These are phyloP conservation scores for Lagopus muta DNA, from an alignment of 2,113 vertebrate species.

Conservation along the genomic window DNA sequence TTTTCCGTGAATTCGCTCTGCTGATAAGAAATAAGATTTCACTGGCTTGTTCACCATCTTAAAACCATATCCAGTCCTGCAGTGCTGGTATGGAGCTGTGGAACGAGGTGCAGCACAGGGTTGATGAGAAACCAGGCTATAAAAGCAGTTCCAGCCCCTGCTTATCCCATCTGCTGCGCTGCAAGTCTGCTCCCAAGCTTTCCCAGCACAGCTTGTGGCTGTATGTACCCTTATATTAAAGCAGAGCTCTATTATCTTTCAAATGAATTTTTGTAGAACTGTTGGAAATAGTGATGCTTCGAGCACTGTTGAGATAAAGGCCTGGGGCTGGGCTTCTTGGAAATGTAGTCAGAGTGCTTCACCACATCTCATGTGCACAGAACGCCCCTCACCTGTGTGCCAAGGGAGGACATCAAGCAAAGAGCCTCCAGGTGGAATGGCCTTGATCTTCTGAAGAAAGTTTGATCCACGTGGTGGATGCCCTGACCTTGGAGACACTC, in stretches of 20 bases:
- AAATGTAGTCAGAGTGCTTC: background rate
- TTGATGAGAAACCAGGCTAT: background rate
- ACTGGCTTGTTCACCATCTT: background rate
- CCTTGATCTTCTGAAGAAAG: background rate
- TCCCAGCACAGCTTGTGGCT: background rate
- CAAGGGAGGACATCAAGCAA: background rate
- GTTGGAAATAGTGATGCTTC: background rate
- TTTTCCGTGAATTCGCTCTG: background rate
- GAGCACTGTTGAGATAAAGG: conserved; percentile 16
- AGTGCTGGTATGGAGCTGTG: background rate
- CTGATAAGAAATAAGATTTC: background rate
- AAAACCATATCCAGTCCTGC: background rate
- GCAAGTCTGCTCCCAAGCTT: background rate
- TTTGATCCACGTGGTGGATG: background rate
- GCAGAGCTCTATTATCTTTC: conserved; percentile 14
- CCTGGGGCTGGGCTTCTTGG: background rate
- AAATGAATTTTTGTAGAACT: background rate
- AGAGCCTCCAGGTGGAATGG: background rate
- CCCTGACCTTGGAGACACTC: too few species aligned
- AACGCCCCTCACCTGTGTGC: background rate
- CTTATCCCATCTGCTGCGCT: conserved; percentile 35
- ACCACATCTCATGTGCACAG: background rate
- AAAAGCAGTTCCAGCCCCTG: conserved; percentile 33
- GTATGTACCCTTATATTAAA: background rate
- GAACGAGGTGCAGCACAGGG: background rate